Conservation (phyloP, 1,140 invertebrate genomes). For the Trichogramma pretiosum region DNA sequence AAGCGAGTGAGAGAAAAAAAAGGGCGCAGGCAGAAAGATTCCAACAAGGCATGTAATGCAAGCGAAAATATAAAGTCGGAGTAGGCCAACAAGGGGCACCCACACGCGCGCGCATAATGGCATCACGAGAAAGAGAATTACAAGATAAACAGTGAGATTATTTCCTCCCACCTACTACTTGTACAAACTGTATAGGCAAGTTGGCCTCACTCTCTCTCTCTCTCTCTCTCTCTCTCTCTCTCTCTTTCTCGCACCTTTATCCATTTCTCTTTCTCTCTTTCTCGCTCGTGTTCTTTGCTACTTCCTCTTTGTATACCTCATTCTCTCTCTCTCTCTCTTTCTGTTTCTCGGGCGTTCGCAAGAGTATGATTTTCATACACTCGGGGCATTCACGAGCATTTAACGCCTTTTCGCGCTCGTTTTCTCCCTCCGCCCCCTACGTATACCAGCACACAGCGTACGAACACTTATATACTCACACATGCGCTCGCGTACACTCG, state of each 20-base stretch:
- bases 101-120: constrained; percentile 26
- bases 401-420: no score
- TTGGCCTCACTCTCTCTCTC: constrained; percentile 16
- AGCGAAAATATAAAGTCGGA: constrained; percentile 29
- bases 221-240: constrained; percentile 11
- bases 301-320: constrained; percentile 9
- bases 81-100: no score
- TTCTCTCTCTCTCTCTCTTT: no score
- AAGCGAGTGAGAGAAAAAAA: constrained; percentile 4
- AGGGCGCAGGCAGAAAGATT: background rate
- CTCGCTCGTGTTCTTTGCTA: background rate
- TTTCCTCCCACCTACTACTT: no score
- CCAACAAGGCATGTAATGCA: background rate
- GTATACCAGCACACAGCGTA: no score
- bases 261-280: background rate
- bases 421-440: no score
- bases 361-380: no score
- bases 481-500: no score
- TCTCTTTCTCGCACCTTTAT: background rate
- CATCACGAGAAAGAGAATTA: constrained; percentile 29
- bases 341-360: no score
- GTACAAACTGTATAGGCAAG: no score
- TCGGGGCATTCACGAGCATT: no score
- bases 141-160: constrained; percentile 34
- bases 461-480: no score